These are phyloP conservation scores for Hypsopygia costalis DNA, from an alignment of 2,888 invertebrate species.

Conservation along the genomic window DNA sequence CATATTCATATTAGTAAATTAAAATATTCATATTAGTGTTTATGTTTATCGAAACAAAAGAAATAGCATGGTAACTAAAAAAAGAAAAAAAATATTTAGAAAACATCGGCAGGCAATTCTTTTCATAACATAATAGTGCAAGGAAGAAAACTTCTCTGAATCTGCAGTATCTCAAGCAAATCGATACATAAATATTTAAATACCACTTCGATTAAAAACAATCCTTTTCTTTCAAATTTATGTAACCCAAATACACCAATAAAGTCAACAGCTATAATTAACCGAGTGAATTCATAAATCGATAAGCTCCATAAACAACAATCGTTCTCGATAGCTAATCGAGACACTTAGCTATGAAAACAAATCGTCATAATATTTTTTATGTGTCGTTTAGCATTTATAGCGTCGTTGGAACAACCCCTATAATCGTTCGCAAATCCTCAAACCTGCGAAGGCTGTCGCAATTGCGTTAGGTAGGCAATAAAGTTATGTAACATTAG, in stretches of 20 bases:
- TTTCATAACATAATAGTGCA: too few relatives aligned
- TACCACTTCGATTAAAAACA: slow-evolving; percentile 1
- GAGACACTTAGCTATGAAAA: slow-evolving; percentile 18
- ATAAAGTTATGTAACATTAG: slow-evolving; percentile 40
- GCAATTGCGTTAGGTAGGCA: slow-evolving; percentile 33
- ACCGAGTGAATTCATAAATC: slow-evolving; percentile 1
- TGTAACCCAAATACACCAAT: too few relatives aligned
- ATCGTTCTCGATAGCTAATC: slow-evolving; percentile 10
- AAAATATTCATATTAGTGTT: too few relatives aligned
- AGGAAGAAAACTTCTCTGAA: too few relatives aligned
- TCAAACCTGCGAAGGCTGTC: slow-evolving; percentile 26
- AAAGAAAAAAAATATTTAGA: too few relatives aligned
- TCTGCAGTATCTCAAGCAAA: too few relatives aligned
- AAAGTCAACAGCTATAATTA: slow-evolving; percentile 1
- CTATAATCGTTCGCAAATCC: slow-evolving; percentile 37
- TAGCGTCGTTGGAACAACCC: slow-evolving; percentile 21
- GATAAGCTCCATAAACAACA: slow-evolving; percentile 7
- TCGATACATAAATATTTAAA: too few relatives aligned
- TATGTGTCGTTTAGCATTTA: slow-evolving; percentile 31
- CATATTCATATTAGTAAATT: too few relatives aligned
- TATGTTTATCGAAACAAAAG: too few relatives aligned
- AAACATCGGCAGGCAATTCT: too few relatives aligned
- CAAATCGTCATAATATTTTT: slow-evolving; percentile 27
- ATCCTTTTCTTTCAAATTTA: not conserved
- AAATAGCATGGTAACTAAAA: too few relatives aligned